Evolutionary conservation across 2,797 vertebrate species (phyloP).

Genomic region (Taenioides sp.): DNA sequence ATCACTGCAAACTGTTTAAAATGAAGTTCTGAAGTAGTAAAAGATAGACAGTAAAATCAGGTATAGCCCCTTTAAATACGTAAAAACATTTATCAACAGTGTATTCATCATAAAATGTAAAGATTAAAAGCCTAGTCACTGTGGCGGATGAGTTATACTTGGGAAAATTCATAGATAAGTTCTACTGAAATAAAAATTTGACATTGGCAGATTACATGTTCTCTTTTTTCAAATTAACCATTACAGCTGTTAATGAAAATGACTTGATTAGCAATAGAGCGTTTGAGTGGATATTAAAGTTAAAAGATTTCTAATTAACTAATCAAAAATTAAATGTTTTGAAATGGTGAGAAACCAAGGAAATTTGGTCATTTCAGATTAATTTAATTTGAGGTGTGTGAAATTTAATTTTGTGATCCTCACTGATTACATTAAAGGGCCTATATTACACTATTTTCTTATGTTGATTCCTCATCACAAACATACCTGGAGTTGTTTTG

Average conservation of each 20-base stretch:
- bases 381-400: not conserved
- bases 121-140: not conserved
- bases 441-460: too few relatives aligned
- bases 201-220: not conserved
- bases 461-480: too few relatives aligned
- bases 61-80: too few relatives aligned
- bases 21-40: too few relatives aligned
- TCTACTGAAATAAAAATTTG: not conserved
- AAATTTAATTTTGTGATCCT: not conserved
- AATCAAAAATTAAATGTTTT: too few relatives aligned
- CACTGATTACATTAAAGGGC: not conserved
- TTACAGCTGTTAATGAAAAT: not conserved
- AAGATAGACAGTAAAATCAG: too few relatives aligned
- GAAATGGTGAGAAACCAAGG: too few relatives aligned
- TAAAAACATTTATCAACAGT: too few relatives aligned
- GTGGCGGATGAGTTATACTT: not conserved
- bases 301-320: not conserved
- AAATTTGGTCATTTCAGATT: not conserved
- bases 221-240: not conserved
- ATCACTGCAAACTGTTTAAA: too few relatives aligned
- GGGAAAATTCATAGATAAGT: not conserved
- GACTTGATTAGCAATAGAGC: not conserved
- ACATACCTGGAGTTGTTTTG: too few relatives aligned
- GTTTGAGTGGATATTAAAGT: not conserved
- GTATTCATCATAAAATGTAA: too few relatives aligned